Conservation (phyloP, 2,113 vertebrate genomes). For the Monopterus albus region DNA sequence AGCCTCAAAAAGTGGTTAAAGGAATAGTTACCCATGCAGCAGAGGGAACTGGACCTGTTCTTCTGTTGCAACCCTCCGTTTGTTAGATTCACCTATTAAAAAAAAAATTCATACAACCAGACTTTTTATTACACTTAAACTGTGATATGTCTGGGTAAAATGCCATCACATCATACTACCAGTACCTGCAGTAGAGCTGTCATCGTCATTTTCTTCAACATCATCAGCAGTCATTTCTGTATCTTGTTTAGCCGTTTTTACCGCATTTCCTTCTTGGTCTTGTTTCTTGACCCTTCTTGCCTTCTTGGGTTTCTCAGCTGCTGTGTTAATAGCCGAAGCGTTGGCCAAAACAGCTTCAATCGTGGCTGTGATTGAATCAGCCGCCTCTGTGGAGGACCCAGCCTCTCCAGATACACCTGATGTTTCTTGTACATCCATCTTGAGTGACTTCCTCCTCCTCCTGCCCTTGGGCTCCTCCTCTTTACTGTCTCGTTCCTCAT, state of each 20-base stretch:
- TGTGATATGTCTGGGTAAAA: not conserved
- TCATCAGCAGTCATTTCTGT: constrained; percentile 51
- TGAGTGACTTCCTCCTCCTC: constrained; percentile 68
- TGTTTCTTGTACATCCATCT: constrained; percentile 48
- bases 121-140: not conserved
- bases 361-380: constrained; percentile 65
- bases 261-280: constrained; percentile 38
- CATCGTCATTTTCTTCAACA: constrained; percentile 71
- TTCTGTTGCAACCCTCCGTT: constrained; percentile 90
- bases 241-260: constrained; percentile 45
- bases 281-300: constrained; percentile 67
- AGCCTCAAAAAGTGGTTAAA: not conserved
- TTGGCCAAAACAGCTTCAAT: constrained; percentile 68
- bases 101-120: constrained; percentile 39
- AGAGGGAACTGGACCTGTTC: constrained; percentile 93
- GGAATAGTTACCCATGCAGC: constrained; percentile 86
- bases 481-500: constrained; percentile 39
- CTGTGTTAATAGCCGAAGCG: constrained; percentile 17
- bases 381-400: constrained; percentile 45
- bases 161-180: not conserved
- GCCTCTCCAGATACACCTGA: constrained; percentile 18
- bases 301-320: constrained; percentile 68
- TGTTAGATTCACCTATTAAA: constrained; percentile 83
- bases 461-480: constrained; percentile 49
- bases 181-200: constrained; percentile 74